Conservation (phyloP, 2,888 invertebrate species). For the Melipona bicolor region DNA sequence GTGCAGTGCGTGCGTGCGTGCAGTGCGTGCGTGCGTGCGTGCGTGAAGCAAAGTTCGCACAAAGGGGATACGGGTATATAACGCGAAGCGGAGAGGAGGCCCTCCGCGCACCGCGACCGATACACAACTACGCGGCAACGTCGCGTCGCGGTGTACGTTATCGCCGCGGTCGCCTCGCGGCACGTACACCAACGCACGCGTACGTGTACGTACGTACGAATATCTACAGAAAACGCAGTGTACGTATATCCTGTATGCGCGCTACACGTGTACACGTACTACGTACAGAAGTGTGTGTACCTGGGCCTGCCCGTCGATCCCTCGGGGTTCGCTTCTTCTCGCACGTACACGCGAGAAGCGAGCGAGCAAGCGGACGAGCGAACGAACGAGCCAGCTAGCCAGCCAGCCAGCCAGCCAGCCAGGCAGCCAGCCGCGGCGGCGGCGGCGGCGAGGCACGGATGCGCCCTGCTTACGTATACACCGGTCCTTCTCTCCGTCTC, state of each 20-base stretch:
- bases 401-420: too few species aligned
- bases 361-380: constrained; percentile 30
- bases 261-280: neutral
- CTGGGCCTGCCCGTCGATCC: constrained; percentile 70
- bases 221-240: neutral
- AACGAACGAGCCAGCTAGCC: constrained; percentile 52
- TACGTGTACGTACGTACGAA: too few species aligned
- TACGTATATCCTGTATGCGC: neutral
- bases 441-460: constrained; percentile 66
- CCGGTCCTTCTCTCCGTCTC: constrained; percentile 54
- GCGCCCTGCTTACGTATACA: constrained; percentile 67
- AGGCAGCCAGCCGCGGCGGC: constrained; percentile 64
- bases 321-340: constrained; percentile 69
- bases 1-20: constrained; percentile 54
- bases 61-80: constrained; percentile 58
- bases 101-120: constrained; percentile 30
- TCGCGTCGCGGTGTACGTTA: constrained; percentile 65
- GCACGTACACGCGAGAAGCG: constrained; percentile 63
- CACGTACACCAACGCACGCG: neutral
- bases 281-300: constrained; percentile 51
- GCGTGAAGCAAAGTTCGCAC: constrained; percentile 49
- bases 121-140: constrained; percentile 61
- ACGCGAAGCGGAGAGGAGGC: constrained; percentile 33
- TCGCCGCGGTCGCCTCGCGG: constrained; percentile 65
- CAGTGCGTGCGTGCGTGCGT: constrained; percentile 46